Evolutionary conservation across 2,113 vertebrate species (phyloP).

Genomic region (Corvus cornix): DNA sequence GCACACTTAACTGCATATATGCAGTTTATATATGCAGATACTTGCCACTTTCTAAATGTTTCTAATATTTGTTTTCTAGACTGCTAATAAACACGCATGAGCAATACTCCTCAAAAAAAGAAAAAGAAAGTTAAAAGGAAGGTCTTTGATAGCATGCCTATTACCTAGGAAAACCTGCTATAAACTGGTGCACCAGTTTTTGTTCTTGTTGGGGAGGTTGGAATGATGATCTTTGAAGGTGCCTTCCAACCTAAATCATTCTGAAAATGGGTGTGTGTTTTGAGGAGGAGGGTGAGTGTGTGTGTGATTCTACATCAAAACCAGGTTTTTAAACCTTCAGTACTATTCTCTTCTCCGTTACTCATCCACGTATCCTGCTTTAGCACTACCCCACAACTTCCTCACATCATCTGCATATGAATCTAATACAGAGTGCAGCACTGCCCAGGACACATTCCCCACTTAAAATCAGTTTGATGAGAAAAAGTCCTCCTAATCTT

Average conservation of each 20-base stretch:
- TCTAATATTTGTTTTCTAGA: neutral
- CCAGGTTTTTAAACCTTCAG: neutral
- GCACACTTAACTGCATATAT: neutral
- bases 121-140: neutral
- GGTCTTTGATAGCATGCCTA: neutral
- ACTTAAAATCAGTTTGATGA: neutral
- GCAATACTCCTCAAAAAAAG: neutral
- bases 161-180: neutral
- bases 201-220: neutral
- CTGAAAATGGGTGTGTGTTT: neutral
- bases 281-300: neutral
- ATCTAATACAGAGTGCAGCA: neutral
- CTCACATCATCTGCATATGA: neutral
- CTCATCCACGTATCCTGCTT: neutral
- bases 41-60: neutral
- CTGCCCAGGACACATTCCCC: neutral
- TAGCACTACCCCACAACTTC: neutral
- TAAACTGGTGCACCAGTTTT: neutral
- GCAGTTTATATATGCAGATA: no score
- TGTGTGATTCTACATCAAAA: neutral
- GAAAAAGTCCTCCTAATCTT: neutral
- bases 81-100: neutral
- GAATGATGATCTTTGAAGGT: neutral
- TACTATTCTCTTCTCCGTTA: neutral
- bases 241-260: neutral